These are phyloP conservation scores for Polyploca ridens DNA, from an alignment of 2,888 invertebrate genomes.

Conservation along the genomic window DNA sequence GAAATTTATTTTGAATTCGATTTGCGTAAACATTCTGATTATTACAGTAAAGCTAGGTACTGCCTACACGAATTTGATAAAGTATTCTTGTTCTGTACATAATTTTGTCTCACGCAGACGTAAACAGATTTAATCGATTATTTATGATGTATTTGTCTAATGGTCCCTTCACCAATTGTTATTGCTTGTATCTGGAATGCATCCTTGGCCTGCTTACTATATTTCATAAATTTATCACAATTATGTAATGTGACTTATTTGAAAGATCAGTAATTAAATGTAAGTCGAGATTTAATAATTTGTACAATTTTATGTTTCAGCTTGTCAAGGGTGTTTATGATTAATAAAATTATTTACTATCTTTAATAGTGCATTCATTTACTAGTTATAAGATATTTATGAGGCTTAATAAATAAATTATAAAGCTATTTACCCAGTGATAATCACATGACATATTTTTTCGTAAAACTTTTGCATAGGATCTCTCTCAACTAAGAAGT, in stretches of 20 bases:
- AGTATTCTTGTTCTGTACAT: slow-evolving; percentile 41
- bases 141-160: slow-evolving; percentile 55
- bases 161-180: slow-evolving; percentile 46
- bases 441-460: not conserved
- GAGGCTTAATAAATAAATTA: too few species aligned
- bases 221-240: not conserved
- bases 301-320: not conserved
- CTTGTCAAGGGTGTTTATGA: not conserved
- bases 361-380: not conserved
- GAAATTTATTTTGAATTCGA: slow-evolving; percentile 55
- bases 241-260: not conserved
- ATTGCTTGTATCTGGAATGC: slow-evolving; percentile 11
- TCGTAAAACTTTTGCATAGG: not conserved
- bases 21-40: slow-evolving; percentile 65
- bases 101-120: slow-evolving; percentile 50
- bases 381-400: not conserved
- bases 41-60: slow-evolving; percentile 20
- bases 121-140: slow-evolving; percentile 58
- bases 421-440: too few species aligned
- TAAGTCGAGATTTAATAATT: not conserved
- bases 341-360: not conserved
- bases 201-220: slow-evolving; percentile 11
- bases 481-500: too few species aligned
- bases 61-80: slow-evolving; percentile 43
- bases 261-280: slow-evolving; percentile 2